Base-by-base conservation (phyloP, 1,140 invertebrate species). In the Camponotus vicinus region DNA sequence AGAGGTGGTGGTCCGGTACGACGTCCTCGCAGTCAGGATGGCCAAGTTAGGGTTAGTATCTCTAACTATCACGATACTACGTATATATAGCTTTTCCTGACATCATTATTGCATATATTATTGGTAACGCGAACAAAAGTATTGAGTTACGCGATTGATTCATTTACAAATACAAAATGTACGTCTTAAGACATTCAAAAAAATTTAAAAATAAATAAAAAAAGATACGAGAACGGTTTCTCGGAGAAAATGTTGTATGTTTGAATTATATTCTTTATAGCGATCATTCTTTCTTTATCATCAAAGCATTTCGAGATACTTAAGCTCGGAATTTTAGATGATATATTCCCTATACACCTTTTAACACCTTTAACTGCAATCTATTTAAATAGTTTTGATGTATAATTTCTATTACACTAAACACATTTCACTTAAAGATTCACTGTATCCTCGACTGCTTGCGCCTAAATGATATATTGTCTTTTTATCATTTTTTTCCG, bases 1-100 rank as follows among this genome's bases (percentile, higher is more conserved):
- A 94, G 96, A 88, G 95, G 96, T n/a, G 92, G 94, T 18, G 95
- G 95, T 67, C 94, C 94, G 34, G 92, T 91, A 32, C 94, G 96
- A 88, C 94, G 95, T 88, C 95, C 95, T 75, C 95, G 95, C 78
- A 96, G 96, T 88, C 96, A 96, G 91, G 96, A 96, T 91, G 95
- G 95, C 92, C 95, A 96, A 95, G 93, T 95, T 91, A 90, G 89
- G 77, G 85, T 85, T 77, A 49, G 79, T 34, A 84, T 85, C 64
- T 77, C 64, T 67, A 77, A 61, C 42, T 34, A 27, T 78, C 13
- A 13, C 11, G 27, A 18, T 57, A 40, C 3, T 32, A 45, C 15
- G 1, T 27, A 1, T 27, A 27, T 55, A 8, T 45, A 42, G 42
- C 32, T 15, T 37, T 79, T 27, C 18, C 11, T 34, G 49, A 69